phyloP scores from a whole-genome alignment of 2,113 vertebrate genomes.

The Nanger granti region DNA sequence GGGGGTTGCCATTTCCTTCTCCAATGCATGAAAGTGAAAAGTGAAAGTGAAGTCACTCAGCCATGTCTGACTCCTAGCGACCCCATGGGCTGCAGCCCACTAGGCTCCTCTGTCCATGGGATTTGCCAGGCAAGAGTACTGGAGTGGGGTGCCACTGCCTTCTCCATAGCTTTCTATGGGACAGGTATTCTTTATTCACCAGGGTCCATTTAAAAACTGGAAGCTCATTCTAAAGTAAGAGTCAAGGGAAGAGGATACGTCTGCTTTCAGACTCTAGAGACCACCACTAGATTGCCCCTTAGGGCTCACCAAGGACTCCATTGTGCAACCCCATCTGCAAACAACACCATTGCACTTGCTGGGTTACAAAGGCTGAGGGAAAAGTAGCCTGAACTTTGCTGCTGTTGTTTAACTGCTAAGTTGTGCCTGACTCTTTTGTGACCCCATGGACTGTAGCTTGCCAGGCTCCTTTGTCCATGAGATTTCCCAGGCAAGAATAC shows the following conservation, averaged over 20 bases:
- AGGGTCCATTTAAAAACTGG: neutral
- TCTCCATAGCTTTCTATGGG: neutral
- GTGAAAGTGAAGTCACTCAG: too few species aligned
- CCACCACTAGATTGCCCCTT: neutral
- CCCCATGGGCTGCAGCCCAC: too few species aligned
- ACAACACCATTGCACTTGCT: neutral
- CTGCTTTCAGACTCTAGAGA: neutral
- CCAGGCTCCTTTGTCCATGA: neutral
- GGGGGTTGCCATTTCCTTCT: too few species aligned
- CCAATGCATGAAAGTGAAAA: too few species aligned
- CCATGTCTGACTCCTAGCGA: fast-evolving
- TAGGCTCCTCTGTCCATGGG: too few species aligned
- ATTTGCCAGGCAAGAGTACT: too few species aligned
- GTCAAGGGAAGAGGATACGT: too few species aligned
- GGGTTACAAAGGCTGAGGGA: neutral
- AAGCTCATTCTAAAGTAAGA: neutral
- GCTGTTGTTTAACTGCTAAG: neutral
- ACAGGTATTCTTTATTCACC: neutral
- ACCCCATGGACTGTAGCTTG: neutral
- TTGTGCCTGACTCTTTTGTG: neutral
- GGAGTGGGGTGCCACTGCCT: too few species aligned
- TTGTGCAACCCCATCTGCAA: neutral
- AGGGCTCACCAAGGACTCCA: neutral
- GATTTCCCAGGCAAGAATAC: neutral
- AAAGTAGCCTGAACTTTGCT: neutral